Conservation (phyloP, 2,888 invertebrate species). For the Lasioglossum malachurum region DNA sequence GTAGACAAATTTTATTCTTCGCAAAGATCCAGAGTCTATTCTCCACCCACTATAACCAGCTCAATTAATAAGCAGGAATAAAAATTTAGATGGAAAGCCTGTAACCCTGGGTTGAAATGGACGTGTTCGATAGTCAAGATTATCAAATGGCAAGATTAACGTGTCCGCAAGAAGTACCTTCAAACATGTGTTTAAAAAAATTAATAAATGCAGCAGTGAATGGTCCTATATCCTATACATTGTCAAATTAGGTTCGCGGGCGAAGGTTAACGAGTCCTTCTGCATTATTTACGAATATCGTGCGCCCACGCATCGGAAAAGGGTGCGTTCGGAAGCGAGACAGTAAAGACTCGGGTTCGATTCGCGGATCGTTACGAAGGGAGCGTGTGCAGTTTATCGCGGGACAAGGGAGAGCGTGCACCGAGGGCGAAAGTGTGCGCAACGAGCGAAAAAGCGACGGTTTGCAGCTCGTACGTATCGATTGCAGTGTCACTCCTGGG, state of each 20-base stretch:
- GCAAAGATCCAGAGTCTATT: no score
- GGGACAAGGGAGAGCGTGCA: slow-evolving; percentile 18
- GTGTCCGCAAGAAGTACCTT: no score
- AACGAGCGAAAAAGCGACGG: slow-evolving; percentile 57
- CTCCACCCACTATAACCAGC: no score
- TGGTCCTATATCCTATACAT: no score
- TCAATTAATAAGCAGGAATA: no score
- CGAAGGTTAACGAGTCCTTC: not conserved
- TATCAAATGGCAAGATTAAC: no score
- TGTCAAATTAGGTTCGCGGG: not conserved
- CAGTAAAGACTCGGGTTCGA: not conserved
- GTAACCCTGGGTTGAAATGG: no score
- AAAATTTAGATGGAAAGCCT: no score
- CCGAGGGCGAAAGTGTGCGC: slow-evolving; percentile 36
- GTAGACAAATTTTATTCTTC: no score
- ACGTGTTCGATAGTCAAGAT: no score
- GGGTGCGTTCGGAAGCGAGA: not conserved
- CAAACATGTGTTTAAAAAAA: no score
- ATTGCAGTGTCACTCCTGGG: slow-evolving; percentile 71
- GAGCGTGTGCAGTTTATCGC: slow-evolving; percentile 40
- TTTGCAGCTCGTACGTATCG: slow-evolving; percentile 62
- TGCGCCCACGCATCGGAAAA: not conserved
- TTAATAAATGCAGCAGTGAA: no score
- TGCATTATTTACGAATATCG: not conserved
- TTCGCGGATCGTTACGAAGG: slow-evolving; percentile 26